Percentiles rank a stretch among this genome's conserved stretches.
These are phyloP conservation scores for Phlogophora meticulosa DNA, from an alignment of 2,888 invertebrate genomes.

Conservation along the genomic window DNA sequence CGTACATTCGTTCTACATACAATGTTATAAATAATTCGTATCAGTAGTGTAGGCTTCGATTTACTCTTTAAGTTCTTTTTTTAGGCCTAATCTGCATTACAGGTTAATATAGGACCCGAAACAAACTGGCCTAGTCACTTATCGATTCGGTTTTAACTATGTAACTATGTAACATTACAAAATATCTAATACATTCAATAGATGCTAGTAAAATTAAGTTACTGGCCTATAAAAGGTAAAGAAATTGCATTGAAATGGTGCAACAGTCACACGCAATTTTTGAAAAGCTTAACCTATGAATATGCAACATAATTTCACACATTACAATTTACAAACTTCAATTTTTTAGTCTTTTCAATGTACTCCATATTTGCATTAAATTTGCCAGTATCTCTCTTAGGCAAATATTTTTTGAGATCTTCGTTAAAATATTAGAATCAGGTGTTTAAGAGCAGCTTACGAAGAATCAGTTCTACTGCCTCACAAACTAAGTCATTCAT, in stretches of 20 bases:
- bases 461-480: constrained; percentile 42
- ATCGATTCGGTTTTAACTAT: constrained; percentile 10
- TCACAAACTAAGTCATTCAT: constrained; percentile 5
- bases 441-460: constrained; percentile 26
- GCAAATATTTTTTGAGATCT: constrained; percentile 40
- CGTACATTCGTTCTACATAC: constrained; percentile 52
- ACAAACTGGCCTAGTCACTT: constrained; percentile 18
- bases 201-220: constrained; percentile 56
- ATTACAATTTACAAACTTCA: constrained; percentile 37
- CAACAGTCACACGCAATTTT: constrained; percentile 32
- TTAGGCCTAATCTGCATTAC: constrained; percentile 25
- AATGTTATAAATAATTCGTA: constrained; percentile 63
- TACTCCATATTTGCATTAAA: constrained; percentile 51
- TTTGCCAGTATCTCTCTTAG: background rate
- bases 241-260: constrained; percentile 30
- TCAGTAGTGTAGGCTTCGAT: constrained; percentile 54
- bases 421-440: constrained; percentile 9
- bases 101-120: constrained; percentile 22
- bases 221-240: constrained; percentile 62
- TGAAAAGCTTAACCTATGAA: constrained; percentile 57
- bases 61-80: constrained; percentile 14
- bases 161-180: constrained; percentile 29
- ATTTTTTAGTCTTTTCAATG: constrained; percentile 44
- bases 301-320: constrained; percentile 49
- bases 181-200: constrained; percentile 41